Percentiles rank a stretch among this genome's conserved stretches.
These are phyloP conservation scores for Leptinotarsa rubiginosa DNA, from an alignment of 2,888 invertebrate genomes.

Conservation along the genomic window DNA sequence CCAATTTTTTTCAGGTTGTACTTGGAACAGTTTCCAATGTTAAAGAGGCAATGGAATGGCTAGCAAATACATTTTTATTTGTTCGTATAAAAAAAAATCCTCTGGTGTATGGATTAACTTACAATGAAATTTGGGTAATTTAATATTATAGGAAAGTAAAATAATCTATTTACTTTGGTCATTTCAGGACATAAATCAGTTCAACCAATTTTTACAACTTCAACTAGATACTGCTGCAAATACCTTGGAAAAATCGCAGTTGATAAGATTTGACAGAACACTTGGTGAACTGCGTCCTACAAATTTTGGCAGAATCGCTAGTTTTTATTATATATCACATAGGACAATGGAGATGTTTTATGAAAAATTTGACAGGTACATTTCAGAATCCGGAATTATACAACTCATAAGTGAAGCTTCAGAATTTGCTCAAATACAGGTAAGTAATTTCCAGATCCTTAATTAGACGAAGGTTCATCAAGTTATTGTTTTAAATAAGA, in stretches of 20 bases:
- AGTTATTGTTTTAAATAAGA: no score
- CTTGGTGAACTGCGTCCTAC: conserved; percentile 85
- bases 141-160: conserved; percentile 27
- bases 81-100: conserved; percentile 95
- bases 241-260: conserved; percentile 89
- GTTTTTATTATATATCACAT: conserved; percentile 97
- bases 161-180: conserved; percentile 18
- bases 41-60: conserved; percentile 96
- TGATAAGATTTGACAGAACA: conserved; percentile 91
- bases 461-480: not conserved
- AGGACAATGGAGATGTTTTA: conserved; percentile 95
- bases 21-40: conserved; percentile 96
- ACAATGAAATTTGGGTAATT: conserved; percentile 72
- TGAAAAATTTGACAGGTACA: conserved; percentile 81
- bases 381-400: conserved; percentile 89
- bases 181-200: conserved; percentile 77
- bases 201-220: conserved; percentile 82
- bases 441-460: conserved; percentile 35
- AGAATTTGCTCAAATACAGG: conserved; percentile 94
- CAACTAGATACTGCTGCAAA: conserved; percentile 85
- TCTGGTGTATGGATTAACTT: conserved; percentile 77
- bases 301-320: conserved; percentile 95
- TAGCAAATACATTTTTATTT: conserved; percentile 96
- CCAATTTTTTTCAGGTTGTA: conserved; percentile 74
- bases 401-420: conserved; percentile 91